Base-by-base conservation (phyloP, 2,113 vertebrate species). In the Corythoichthys intestinalis region DNA sequence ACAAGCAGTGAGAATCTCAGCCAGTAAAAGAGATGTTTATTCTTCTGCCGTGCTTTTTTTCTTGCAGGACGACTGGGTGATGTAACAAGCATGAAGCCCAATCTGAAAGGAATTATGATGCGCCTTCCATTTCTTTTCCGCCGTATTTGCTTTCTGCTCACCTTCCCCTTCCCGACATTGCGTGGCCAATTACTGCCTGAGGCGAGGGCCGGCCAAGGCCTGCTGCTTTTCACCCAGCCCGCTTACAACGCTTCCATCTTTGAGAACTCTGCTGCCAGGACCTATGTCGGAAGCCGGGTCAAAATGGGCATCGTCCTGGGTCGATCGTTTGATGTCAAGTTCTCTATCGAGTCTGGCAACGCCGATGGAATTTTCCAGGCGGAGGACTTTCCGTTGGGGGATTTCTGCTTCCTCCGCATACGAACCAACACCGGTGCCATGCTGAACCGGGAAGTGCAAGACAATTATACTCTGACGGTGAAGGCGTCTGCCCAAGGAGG, bases 371-470 rank as follows among this genome's bases (percentile, higher is more conserved):
- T 98, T 75, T 99, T 98, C 84, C 94, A 97, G 88, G 93, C 94
- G 1, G 97, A 98, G 64, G 94, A 95, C 72, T 94, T 94, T 68
- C 78, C 94, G 66, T 91, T 99, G 81, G 97, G 96, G 68, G 96
- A 98, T 89, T 99, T 99, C 79, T 96, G 96, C 86, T 99, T 99
- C 76, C 93, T 99, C 44, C 92, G 96, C 67, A 93, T 99, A 88
- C 92, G 92, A 87, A 98, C 96, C 62, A 96, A 95, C 78, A 97
- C 94, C 83, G 93, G 94, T 52, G 93, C 92, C 75, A 96, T 93
- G 73, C 69, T 99, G 60, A 99, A 99, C 72, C 92, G 97, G 66
- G 97, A 99, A 88, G 94, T 98, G 46, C 95, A 96, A 82, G 96
- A 98, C 85, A 95, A 91, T 83, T 98, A 98, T 91, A 94, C 95